Percentiles rank a stretch among this genome's conserved stretches.
These are phyloP conservation scores for Pseudachorutes palmiensis DNA, from an alignment of 1,140 invertebrate species.

Conservation along the genomic window DNA sequence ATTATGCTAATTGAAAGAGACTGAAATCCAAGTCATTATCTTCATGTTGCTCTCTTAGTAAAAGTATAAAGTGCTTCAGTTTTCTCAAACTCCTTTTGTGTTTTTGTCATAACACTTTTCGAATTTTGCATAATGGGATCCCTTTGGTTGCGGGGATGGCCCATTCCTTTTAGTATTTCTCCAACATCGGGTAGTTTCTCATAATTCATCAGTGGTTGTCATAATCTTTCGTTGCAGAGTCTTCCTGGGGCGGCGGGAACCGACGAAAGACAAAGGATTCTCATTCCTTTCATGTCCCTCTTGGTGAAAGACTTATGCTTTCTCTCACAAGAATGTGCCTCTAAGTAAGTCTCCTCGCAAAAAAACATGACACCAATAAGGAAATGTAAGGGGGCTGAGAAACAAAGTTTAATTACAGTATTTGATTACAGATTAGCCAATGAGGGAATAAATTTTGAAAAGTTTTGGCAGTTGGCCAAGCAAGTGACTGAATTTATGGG, in stretches of 20 bases:
- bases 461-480: constrained; percentile 80
- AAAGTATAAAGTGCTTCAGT: not conserved
- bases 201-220: constrained; percentile 2
- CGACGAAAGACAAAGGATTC: constrained; percentile 69
- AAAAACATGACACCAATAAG: not conserved
- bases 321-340: constrained; percentile 76
- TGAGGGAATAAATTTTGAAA: constrained; percentile 83
- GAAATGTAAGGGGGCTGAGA: not conserved
- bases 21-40: not conserved
- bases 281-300: constrained; percentile 84
- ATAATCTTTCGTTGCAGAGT: not conserved
- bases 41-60: no score
- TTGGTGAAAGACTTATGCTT: constrained; percentile 84
- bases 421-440: constrained; percentile 58
- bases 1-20: not conserved
- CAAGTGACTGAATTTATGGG: constrained; percentile 80
- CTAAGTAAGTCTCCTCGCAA: constrained; percentile 52
- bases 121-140: not conserved
- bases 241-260: constrained; percentile 48
- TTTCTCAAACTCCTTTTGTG: no score
- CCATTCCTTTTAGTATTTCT: not conserved
- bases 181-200: not conserved
- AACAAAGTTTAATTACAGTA: constrained; percentile 1
- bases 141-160: not conserved
- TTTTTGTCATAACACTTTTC: no score